Conservation (phyloP, 2,888 invertebrate genomes). For the Apamea anceps region DNA sequence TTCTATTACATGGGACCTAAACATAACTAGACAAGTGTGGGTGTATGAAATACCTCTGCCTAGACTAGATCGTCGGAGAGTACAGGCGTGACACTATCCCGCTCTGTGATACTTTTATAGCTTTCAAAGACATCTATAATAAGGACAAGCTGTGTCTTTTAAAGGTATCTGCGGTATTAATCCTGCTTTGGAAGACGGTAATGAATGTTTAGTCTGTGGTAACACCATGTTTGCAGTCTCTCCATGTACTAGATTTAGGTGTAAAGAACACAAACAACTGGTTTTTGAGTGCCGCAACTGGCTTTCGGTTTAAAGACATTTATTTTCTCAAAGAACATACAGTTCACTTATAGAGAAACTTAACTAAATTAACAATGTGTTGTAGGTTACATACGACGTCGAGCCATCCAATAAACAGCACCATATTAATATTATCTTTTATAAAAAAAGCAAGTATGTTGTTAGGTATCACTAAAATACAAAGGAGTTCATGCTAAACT, state of each 20-base stretch:
- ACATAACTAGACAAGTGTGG: neutral
- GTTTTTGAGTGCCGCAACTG: constrained; percentile 53
- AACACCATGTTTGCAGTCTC: constrained; percentile 16
- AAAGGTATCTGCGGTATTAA: neutral
- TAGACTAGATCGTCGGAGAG: neutral
- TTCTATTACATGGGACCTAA: neutral
- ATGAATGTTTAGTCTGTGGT: neutral
- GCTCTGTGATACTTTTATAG: neutral
- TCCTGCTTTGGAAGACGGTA: neutral
- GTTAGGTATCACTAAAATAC: no score
- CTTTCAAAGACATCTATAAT: neutral
- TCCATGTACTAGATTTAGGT: constrained; percentile 46
- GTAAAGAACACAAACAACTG: constrained; percentile 49
- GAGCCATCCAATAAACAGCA: no score
- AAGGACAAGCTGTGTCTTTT: neutral
- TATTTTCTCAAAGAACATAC: no score
- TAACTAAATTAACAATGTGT: no score
- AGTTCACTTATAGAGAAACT: no score
- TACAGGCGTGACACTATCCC: neutral
- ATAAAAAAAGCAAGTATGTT: no score
- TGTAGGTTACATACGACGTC: no score
- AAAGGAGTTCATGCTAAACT: no score
- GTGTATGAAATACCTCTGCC: neutral
- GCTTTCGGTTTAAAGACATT: constrained; percentile 4
- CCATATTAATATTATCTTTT: no score